Percentiles rank a stretch among this genome's conserved stretches.
Conservation (phyloP, 2,113 vertebrate species). For the Anseranas semipalmata region DNA sequence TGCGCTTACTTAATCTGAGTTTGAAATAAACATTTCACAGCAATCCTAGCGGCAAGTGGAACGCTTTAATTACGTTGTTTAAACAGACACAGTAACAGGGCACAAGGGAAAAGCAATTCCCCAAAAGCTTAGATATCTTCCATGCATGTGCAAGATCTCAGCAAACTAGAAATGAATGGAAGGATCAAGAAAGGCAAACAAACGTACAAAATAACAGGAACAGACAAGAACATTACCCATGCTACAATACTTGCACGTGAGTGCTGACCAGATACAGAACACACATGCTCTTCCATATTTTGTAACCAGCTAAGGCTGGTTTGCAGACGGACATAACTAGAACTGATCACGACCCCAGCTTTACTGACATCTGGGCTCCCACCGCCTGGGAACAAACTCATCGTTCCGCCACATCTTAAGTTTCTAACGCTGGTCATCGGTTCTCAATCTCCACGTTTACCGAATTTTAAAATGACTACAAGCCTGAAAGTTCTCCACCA, state of each 20-base stretch:
- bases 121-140: neutral
- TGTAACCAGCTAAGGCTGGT: neutral
- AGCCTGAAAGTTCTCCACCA: neutral
- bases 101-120: neutral
- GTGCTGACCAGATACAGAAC: neutral
- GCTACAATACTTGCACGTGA: fast-evolving
- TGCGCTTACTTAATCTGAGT: neutral
- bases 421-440: neutral
- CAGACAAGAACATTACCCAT: neutral
- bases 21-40: conserved; percentile 11
- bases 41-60: neutral
- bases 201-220: neutral
- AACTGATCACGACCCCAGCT: neutral
- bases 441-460: neutral
- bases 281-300: neutral
- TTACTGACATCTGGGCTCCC: neutral
- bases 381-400: neutral
- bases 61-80: neutral
- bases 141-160: neutral
- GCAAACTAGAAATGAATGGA: neutral
- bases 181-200: neutral
- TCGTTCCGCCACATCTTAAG: fast-evolving
- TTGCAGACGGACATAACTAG: neutral
- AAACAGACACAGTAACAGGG: neutral
- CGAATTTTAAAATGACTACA: neutral